These are phyloP conservation scores for Pandemis cinnamomeana DNA, from an alignment of 2,888 invertebrate species.

Conservation along the genomic window DNA sequence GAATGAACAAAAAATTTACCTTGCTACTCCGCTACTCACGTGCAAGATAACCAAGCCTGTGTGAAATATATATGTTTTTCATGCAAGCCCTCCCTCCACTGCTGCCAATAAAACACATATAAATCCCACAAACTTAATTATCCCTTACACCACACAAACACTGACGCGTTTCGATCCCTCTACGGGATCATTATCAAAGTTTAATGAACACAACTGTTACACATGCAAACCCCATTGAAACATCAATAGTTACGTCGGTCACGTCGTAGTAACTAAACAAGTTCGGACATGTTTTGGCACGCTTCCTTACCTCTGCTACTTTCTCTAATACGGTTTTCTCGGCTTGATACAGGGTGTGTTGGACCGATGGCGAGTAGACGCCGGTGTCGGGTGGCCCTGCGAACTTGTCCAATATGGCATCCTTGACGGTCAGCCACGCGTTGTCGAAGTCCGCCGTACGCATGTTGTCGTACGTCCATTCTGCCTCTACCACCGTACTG, in stretches of 20 bases:
- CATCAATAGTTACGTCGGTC: not conserved
- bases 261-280: not conserved
- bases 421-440: slow-evolving; percentile 88
- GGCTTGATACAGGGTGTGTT: slow-evolving; percentile 90
- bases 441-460: slow-evolving; percentile 87
- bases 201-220: too few species aligned
- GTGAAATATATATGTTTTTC: too few species aligned
- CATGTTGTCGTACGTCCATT: slow-evolving; percentile 89
- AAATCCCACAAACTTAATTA: too few species aligned
- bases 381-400: slow-evolving; percentile 90
- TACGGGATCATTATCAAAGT: too few species aligned
- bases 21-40: too few species aligned
- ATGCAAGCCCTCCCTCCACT: too few species aligned
- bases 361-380: slow-evolving; percentile 90
- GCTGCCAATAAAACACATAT: too few species aligned
- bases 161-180: too few species aligned
- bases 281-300: not conserved
- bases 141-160: too few species aligned
- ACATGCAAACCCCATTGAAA: too few species aligned
- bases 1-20: too few species aligned
- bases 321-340: slow-evolving; percentile 88
- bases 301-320: slow-evolving; percentile 85
- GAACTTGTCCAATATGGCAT: slow-evolving; percentile 89
- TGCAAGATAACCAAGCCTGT: too few species aligned
- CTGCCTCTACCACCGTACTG: slow-evolving; percentile 90